Base-by-base conservation (phyloP, 2,113 vertebrate species). In the Pyxicephalus adspersus region DNA sequence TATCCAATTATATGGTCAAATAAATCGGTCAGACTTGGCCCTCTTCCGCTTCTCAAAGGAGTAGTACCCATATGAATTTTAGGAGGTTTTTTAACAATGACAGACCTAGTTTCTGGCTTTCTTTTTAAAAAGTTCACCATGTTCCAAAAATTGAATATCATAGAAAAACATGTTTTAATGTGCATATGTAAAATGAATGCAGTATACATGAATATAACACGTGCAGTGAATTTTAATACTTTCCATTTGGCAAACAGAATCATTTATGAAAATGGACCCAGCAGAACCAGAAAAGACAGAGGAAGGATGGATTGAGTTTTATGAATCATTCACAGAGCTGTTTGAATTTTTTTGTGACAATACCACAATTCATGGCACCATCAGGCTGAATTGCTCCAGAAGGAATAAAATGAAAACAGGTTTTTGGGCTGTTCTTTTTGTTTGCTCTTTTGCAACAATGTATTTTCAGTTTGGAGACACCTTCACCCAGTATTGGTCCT, bases 311-410 rank as follows among this genome's bases (percentile, higher is more conserved):
- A 77, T 92, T 17, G 91, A 91, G 67, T 87, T 92, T 19, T 87
- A 85, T 0, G 1, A 77, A 23, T 92, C 91, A 68, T 93, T 89
- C 84, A 57, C 17, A 38, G 92, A 94, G 2, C 77, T 92, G 74
- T 86, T 92, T n/a, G 83, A 88, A 75, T 93, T 91, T 78, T 94
- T 93, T 85, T 93, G 93, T 4, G 77, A 86, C 70, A 88, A 91
- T 54, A 87, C 85, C 1, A 91, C 91, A 0, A 88, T 92, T 83
- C 92, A 93, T 0, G 90, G 93, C 17, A 80, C 89, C 17, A 26
- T 90, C 51, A 88, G 88, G 61, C 89, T 93, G 0, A 86, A 91
- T 0, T 91, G 92, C 85, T 90, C 90, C 0, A 72, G 28, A 81
- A 65, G 57, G 29, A 90, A 88, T n/a, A 80, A 77, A 68, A 84